Evolutionary conservation across 2,113 vertebrate species (phyloP).

Genomic region (Himantopus leucocephalus): DNA sequence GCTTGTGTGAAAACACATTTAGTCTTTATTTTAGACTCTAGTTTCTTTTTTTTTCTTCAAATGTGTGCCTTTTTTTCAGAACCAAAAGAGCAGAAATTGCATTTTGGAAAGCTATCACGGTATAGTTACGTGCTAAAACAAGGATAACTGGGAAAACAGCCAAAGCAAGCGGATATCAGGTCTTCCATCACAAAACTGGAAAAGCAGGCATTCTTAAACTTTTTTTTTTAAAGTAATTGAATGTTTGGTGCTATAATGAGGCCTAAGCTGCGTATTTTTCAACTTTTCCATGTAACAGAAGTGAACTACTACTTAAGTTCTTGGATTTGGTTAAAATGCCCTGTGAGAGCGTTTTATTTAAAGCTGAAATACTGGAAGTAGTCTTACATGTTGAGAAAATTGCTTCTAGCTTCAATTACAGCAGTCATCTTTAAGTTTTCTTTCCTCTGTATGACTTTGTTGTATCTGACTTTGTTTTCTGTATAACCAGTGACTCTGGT

Average conservation of each 20-base stretch:
- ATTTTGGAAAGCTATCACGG: not conserved
- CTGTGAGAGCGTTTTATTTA: not conserved
- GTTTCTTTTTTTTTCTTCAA: not conserved
- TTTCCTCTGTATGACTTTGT: not conserved
- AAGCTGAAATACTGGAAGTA: not conserved
- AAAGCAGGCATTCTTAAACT: not conserved
- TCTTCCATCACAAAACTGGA: slow-evolving; percentile 7
- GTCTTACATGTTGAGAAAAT: not conserved
- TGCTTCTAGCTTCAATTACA: not conserved
- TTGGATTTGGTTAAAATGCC: not conserved
- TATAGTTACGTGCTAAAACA: not conserved
- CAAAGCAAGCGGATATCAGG: not conserved
- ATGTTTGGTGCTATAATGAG: not conserved
- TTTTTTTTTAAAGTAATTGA: not conserved
- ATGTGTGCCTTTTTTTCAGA: not conserved
- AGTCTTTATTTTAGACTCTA: not conserved
- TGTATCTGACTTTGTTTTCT: not conserved
- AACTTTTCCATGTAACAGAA: not conserved
- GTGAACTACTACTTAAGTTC: not conserved
- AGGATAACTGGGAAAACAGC: slow-evolving; percentile 31
- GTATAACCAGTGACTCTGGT: not conserved
- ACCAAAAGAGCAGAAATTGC: not conserved
- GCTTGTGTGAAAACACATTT: not conserved
- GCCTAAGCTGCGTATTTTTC: not conserved
- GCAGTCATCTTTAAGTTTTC: not conserved